A percentile compares a stretch with the other conserved stretches of the same genome.
Evolutionary conservation across 2,113 vertebrate species (phyloP).

Genomic region (Gila orcuttii): DNA sequence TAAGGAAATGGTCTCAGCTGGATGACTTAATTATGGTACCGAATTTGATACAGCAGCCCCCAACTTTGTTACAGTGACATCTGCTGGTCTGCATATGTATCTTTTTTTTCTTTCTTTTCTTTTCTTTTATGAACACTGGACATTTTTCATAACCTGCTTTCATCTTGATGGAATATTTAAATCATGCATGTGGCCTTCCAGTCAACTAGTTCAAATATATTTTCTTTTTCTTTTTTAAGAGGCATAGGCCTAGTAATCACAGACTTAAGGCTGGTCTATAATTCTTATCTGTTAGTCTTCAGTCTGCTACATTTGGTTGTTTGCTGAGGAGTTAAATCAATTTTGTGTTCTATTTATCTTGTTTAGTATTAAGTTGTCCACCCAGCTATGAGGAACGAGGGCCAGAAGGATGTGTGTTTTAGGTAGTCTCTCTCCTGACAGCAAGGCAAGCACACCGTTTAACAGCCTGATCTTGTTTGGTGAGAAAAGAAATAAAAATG

Average conservation of each 20-base stretch:
- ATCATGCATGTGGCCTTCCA: neutral
- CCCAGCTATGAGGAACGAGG: neutral
- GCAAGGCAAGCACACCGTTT: neutral
- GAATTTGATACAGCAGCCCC: neutral
- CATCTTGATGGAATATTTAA: neutral
- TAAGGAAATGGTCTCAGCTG: neutral
- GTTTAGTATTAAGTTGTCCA: neutral
- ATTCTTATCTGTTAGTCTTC: neutral
- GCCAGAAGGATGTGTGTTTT: neutral
- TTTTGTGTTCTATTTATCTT: neutral
- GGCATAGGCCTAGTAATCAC: neutral
- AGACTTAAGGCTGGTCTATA: neutral
- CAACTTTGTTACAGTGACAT: conserved; percentile 18
- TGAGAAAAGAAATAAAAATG: neutral
- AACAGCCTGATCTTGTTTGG: neutral
- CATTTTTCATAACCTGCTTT: neutral
- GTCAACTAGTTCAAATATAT: neutral
- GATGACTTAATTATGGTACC: neutral
- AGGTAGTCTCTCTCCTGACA: neutral
- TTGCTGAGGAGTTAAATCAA: neutral
- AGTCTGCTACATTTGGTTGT: neutral
- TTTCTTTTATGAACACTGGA: conserved; percentile 32
- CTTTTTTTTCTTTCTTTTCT: neutral
- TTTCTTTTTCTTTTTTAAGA: neutral
- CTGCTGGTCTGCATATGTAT: conserved; percentile 54